These are phyloP conservation scores for Jaculus jaculus DNA, from an alignment of 2,113 vertebrate genomes.

Conservation along the genomic window DNA sequence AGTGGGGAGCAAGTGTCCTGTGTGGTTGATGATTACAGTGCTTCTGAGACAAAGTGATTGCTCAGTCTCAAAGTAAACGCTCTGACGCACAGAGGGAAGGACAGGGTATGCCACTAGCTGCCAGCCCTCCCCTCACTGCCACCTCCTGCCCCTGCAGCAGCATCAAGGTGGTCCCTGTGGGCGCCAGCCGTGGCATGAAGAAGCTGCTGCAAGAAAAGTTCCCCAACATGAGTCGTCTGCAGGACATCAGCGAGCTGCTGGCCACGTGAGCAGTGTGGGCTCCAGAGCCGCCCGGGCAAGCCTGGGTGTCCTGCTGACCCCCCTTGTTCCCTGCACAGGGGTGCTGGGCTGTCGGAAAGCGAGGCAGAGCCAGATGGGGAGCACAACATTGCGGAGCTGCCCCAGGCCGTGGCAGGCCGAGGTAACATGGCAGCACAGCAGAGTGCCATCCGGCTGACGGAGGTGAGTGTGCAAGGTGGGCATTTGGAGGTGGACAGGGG, in stretches of 20 bases:
- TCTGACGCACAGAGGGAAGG: slow-evolving; percentile 80
- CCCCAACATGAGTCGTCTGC: slow-evolving; percentile 94
- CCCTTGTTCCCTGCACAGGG: slow-evolving; percentile 76
- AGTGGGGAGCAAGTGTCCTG: rapidly evolving
- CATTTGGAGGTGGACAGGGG: rapidly evolving
- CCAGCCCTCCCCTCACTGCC: rapidly evolving
- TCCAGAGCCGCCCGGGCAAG: too few species aligned
- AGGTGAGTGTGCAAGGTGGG: slow-evolving; percentile 81
- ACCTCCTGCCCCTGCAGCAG: slow-evolving; percentile 83
- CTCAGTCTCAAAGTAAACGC: slow-evolving; percentile 87
- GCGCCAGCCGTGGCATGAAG: slow-evolving; percentile 93
- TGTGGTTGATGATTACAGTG: slow-evolving; percentile 83
- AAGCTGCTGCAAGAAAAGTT: slow-evolving; percentile 95
- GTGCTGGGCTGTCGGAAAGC: slow-evolving; percentile 92
- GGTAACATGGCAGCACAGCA: slow-evolving; percentile 94
- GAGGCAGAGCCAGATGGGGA: slow-evolving; percentile 94
- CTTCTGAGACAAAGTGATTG: slow-evolving; percentile 86
- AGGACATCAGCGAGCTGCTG: slow-evolving; percentile 96
- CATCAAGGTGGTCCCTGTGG: slow-evolving; percentile 94
- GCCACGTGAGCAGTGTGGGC: slow-evolving; percentile 86
- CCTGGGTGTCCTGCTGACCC: neutral
- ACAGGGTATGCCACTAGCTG: rapidly evolving
- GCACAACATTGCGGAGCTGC: slow-evolving; percentile 93
- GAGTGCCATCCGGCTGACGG: slow-evolving; percentile 93
- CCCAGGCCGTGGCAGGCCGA: slow-evolving; percentile 90